These are phyloP conservation scores for Anthonomus grandis DNA, from an alignment of 1,140 invertebrate genomes.

Conservation along the genomic window DNA sequence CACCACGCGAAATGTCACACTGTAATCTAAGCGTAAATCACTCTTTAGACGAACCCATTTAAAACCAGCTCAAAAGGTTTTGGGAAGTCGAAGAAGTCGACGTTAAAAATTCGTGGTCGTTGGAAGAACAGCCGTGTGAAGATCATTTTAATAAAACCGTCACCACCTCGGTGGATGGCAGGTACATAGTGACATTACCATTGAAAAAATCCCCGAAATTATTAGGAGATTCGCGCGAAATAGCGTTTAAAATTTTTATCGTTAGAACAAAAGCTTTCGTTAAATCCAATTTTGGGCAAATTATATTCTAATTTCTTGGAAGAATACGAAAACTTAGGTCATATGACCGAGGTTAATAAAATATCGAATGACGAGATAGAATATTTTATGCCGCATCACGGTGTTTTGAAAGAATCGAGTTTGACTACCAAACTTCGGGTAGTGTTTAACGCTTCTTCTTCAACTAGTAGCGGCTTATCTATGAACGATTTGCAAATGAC, in stretches of 20 bases:
- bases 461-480: conserved; percentile 25
- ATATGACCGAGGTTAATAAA: conserved; percentile 6
- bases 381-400: conserved; percentile 16
- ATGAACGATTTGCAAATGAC: conserved; percentile 38
- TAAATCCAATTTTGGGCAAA: conserved; percentile 11
- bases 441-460: conserved; percentile 46
- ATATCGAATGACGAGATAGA: not conserved
- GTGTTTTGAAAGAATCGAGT: conserved; percentile 7
- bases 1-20: not conserved
- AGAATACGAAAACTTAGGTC: conserved; percentile 20
- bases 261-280: conserved; percentile 14
- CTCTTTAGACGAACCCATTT: not conserved
- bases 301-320: conserved; percentile 16
- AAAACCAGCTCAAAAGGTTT: conserved; percentile 14
- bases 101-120: conserved; percentile 4
- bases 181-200: conserved; percentile 25
- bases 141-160: conserved; percentile 23
- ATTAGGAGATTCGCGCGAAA: conserved; percentile 19
- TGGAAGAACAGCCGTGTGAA: conserved; percentile 26
- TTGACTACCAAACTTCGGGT: conserved; percentile 27
- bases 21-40: not conserved
- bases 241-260: conserved; percentile 14
- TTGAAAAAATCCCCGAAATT: conserved; percentile 15
- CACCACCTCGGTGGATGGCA: conserved; percentile 3
- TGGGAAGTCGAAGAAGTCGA: conserved; percentile 24